Evolutionary conservation across 2,888 invertebrate species (phyloP).

Genomic region (Brachyopa scutellaris): DNA sequence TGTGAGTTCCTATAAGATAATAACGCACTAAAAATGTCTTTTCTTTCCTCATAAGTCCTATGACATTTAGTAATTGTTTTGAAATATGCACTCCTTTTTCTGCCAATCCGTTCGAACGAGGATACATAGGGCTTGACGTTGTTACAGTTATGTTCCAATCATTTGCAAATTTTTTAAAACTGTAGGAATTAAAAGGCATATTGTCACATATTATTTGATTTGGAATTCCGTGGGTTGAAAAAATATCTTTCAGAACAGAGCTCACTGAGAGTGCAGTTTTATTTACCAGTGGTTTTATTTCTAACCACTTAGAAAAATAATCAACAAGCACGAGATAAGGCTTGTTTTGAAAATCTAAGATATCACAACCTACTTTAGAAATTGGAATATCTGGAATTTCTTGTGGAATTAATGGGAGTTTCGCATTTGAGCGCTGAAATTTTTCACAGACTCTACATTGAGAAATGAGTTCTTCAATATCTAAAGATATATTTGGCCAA

Average conservation of each 20-base stretch:
- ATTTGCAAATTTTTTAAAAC: slow-evolving; percentile 2
- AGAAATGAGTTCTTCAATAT: slow-evolving; percentile 33
- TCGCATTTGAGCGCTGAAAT: neutral
- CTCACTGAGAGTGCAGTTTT: slow-evolving; percentile 10
- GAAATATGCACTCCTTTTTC: slow-evolving; percentile 1
- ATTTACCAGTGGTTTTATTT: neutral
- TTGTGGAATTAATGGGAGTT: neutral
- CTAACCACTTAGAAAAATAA: slow-evolving; percentile 33
- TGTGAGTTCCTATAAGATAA: slow-evolving; percentile 1
- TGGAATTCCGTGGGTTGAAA: neutral
- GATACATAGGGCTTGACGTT: slow-evolving; percentile 10
- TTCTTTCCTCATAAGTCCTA: slow-evolving; percentile 6
- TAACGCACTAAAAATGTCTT: slow-evolving; percentile 1
- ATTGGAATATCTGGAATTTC: slow-evolving; percentile 2
- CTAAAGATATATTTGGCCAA: slow-evolving; percentile 42
- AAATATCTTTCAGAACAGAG: neutral
- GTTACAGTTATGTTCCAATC: neutral
- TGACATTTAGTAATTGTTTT: slow-evolving; percentile 7
- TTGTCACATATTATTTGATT: neutral
- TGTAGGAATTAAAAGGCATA: slow-evolving; percentile 4
- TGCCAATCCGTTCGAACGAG: slow-evolving; percentile 6
- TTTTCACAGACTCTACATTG: slow-evolving; percentile 14
- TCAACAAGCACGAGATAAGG: slow-evolving; percentile 12
- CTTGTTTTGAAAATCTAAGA: neutral
- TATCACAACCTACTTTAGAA: slow-evolving; percentile 5